Base-by-base conservation (phyloP, 30 jellyfish, hydroid and myxozoan genomes). In the Calvadosia cruxmelitensis region DNA sequence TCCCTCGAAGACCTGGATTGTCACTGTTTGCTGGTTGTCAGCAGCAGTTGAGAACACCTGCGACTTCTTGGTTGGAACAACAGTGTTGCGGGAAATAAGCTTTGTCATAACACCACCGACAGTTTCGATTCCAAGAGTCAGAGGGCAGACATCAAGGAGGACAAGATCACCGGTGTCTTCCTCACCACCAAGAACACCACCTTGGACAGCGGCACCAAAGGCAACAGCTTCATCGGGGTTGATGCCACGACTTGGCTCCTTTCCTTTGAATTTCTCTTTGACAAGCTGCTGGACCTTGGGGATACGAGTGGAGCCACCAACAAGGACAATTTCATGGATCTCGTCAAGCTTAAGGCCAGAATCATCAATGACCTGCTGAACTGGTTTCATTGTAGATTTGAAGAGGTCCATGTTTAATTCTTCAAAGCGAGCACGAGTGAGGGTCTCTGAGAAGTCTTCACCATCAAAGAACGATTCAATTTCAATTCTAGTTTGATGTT, bases 221-320 rank as follows among this genome's bases (percentile, higher is more conserved):
- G 99, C 99, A 74, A 92, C 99, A 29, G 99, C 99, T 73, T 92
- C 99, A 84, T 92, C 99, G 32, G 99, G 99, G 79, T 92, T 92
- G 76, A 92, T 92, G 7, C 84, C 96, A 29, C 94, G 76, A 71
- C 95, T 80, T 29, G 96, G 99, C 65, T 92, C 99, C 63, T 84
- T 84, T n/a, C 96, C 96, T 70, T 67, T 71, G 66, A 92, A 92
- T 83, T n/a, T 61, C 20, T 78, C 86, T 66, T 84, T 83, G 48
- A 92, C 99, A 20, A 92, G 78, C 1, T 49, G 49, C 72, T 92
- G 99, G 50, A 92, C 78, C 69, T 92, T 92, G 27, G 99, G 99
- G 68, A 92, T 92, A 70, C 99, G 95, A 12, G 99, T 92, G 26
- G 99, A 92, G 15, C 99, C 99, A 78, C 99, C 99, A 79, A 92